phyloP scores from a whole-genome alignment of 2,113 vertebrate genomes.

The Callocephalon fimbriatum region DNA sequence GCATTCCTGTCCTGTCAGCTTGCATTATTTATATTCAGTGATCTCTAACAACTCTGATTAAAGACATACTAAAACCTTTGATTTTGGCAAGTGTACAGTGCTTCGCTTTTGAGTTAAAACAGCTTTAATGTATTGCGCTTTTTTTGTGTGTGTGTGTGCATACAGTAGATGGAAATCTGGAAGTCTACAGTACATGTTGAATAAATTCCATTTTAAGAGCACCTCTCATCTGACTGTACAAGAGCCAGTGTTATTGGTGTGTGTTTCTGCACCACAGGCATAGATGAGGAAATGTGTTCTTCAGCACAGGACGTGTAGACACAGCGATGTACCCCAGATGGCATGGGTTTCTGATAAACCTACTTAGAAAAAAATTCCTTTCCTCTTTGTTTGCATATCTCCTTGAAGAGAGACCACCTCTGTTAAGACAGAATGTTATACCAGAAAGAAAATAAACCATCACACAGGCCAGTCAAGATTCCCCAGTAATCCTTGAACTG shows the following conservation, averaged over 20 bases:
- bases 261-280: not conserved
- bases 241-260: constrained; percentile 28
- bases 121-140: constrained; percentile 9
- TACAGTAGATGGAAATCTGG: constrained; percentile 41
- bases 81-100: constrained; percentile 27
- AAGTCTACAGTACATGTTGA: constrained; percentile 22
- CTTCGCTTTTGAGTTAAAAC: constrained; percentile 18
- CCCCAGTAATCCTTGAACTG: constrained; percentile 48
- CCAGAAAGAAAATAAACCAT: constrained; percentile 42
- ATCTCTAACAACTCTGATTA: constrained; percentile 55
- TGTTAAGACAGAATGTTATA: constrained; percentile 47
- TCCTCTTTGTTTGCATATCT: constrained; percentile 48
- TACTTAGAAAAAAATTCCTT: constrained; percentile 33
- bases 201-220: constrained; percentile 46
- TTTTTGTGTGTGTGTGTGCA: not conserved
- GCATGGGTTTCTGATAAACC: constrained; percentile 50
- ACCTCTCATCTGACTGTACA: constrained; percentile 45
- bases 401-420: constrained; percentile 37
- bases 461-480: constrained; percentile 35
- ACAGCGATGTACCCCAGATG: not conserved
- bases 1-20: constrained; percentile 49
- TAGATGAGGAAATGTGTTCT: constrained; percentile 35
- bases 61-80: constrained; percentile 55
- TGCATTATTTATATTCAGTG: constrained; percentile 66
- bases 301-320: not conserved